These are phyloP conservation scores for Chirona hameri DNA, from an alignment of 2,888 invertebrate genomes.

Conservation along the genomic window DNA sequence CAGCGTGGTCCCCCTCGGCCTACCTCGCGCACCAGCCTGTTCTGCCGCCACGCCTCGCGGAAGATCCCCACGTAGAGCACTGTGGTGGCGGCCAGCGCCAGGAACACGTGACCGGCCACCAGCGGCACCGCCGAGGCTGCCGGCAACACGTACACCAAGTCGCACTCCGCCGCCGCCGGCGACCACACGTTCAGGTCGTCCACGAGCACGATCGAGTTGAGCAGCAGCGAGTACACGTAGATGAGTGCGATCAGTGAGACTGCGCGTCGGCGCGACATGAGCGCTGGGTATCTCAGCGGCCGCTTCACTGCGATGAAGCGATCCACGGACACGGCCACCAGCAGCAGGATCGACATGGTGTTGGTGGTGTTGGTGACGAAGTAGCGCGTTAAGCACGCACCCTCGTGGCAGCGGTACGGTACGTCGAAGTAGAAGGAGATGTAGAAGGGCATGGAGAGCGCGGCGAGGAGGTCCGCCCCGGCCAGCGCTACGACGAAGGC, in stretches of 20 bases:
- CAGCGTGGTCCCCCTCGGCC: slow-evolving; percentile 30
- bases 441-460: slow-evolving; percentile 41
- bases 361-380: slow-evolving; percentile 40
- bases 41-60: slow-evolving; percentile 42
- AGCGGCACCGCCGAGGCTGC: background rate
- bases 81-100: slow-evolving; percentile 38
- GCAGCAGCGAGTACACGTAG: slow-evolving; percentile 40
- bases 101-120: background rate
- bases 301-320: slow-evolving; percentile 41
- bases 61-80: slow-evolving; percentile 41
- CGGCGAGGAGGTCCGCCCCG: slow-evolving; percentile 40
- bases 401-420: slow-evolving; percentile 37
- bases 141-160: slow-evolving; percentile 41
- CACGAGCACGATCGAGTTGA: slow-evolving; percentile 40
- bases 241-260: slow-evolving; percentile 38
- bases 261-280: slow-evolving; percentile 37
- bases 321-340: slow-evolving; percentile 41
- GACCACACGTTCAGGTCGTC: slow-evolving; percentile 35
- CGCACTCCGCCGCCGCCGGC: slow-evolving; percentile 40
- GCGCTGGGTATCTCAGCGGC: slow-evolving; percentile 39
- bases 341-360: slow-evolving; percentile 40
- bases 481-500: slow-evolving; percentile 41
- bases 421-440: slow-evolving; percentile 42
- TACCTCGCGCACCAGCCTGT: slow-evolving; percentile 34
- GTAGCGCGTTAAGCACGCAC: slow-evolving; percentile 31